Base-by-base conservation (phyloP, 1,140 invertebrate genomes). In the Dendrolimus kikuchii region DNA sequence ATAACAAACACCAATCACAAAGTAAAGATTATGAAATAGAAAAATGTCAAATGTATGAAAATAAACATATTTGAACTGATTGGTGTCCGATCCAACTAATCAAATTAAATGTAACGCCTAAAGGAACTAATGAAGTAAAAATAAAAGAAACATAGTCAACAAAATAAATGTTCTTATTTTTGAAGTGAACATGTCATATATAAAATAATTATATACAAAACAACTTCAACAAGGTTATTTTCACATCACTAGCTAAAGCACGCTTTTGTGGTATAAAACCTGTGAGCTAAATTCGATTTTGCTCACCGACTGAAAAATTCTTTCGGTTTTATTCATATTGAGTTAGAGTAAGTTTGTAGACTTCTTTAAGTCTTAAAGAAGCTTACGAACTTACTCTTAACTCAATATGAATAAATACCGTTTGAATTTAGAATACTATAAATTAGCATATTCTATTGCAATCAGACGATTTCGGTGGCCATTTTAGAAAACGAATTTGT, bases 191-290 rank as follows among this genome's bases (percentile, higher is more conserved):
- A 23, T 23, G 39, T 51, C 46, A 58, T 53, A 46, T 53, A 60
- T 54, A 57, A 66, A 56, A 66, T 59, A 55, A 59, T 75, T 84
- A 81, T 85, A 69, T 82, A 85, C 74, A 84, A 77, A 82, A 80
- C 76, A 79, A 75, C 66, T 66, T 74, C 54, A 84, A 81, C 78
- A 81, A 81, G 52, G 59, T 62, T 62, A 62, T 66, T 69, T 57
- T 61, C 61, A 62, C 23, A 23, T 23, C 23, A 23, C 23, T 23
- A 23, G 23, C 23, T 2, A 23, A 23, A 23, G 23, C 23, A 23
- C 23, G 23, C 23, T 23, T n/a, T 2, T 23, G 23, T 23, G 23
- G 23, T 23, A 23, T 23, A 23, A 23, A 23, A 23, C 23, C 23
- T 23, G 23, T 23, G 23, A 23, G 23, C 23, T 23, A 23, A 23